Evolutionary conservation across 2,888 invertebrate species (phyloP), one percentile per base, ranked within the genome.

Genomic region (Julus scandinavius): DNA sequence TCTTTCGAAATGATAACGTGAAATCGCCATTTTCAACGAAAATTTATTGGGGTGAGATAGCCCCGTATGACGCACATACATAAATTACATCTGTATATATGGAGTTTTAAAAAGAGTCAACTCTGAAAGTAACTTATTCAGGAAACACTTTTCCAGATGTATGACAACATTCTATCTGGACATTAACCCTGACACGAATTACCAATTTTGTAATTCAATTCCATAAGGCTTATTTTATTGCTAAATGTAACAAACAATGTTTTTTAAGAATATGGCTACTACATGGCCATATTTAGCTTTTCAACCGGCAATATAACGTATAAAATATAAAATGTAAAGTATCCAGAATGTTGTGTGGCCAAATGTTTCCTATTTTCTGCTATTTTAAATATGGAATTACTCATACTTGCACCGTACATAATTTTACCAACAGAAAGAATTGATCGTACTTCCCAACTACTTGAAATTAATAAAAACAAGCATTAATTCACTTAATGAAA

Each of bases 21-120:
- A 72, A 29, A 72, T 54, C 54, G 29, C 72, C 63, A 72, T 72
- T 72, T 72, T 72, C 29, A 72, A 72, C 29, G 7, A 72, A 72
- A 72, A 72, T 72, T 29, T 29, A 72, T 72, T 72, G 72, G 29
- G 72, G 29, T 72, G 72, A 72, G 29, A 72, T 72, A 72, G 20
- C 29, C 9, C 29, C 72, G 9, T 29, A 11, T 72, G 72, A 72
- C 72, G 9, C 29, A 72, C 29, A 72, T 72, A 72, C 72, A 72
- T 72, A 72, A 72, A 72, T n/a, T n/a, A n/a, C n/a, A n/a, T 72
- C 4, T 29, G 9, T 29, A 20, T 11, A 29, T 20, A 7, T 3
- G 72, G 29, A 29, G 20, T 72, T 20, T 45, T 29, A 29, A 29
- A 29, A 72, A 29, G 72, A 72, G 4, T n/a, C 29, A 72, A 29